Evolutionary conservation across 2,888 invertebrate species (phyloP), one percentile per base, ranked within the genome.

Genomic region (Catocala fraxini): DNA sequence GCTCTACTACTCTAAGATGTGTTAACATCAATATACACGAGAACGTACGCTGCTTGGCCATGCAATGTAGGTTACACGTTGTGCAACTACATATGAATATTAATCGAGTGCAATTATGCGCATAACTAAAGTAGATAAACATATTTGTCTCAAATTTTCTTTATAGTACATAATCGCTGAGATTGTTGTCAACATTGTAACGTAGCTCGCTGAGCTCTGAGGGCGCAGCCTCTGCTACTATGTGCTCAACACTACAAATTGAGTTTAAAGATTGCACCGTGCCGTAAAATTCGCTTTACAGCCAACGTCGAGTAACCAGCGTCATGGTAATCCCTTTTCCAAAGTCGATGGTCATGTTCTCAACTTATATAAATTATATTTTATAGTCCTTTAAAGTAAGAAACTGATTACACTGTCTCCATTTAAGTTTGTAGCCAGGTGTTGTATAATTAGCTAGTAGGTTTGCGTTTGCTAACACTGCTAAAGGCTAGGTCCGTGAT

Each of bases 201-300:
- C 12, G 2, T 53, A 43, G 43, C 25, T 12, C 33, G 52, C 15
- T 52, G 25, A 25, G 42, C 42, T 43, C 48, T 11, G 9, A 7
- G 53, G 13, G 25, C 25, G 13, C 13, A 34, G 45, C 13, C 53
- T 42, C 5, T 12, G 43, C 33, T 45, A 34, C 34, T 53, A 43
- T 53, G 45, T 45, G 43, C 45, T 53, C 33, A 45, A 34, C 53
- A 45, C 53, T 45, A 45, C 43, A 53, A 34, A 53, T 34, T 53
- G 53, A 45, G 53, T 53, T 53, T 53, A 53, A 53, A 53, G 53
- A 53, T 53, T 45, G 53, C 33, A 53, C 33, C 43, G 53, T 53
- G 43, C 34, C 43, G 33, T 34, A 34, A 53, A 53, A 33, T 43
- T 43, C 48, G n/a, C 43, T 52, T 52, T 52, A 43, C 52, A 43